Percentiles rank a stretch among this genome's conserved stretches.
Evolutionary conservation across 2,113 vertebrate species (phyloP).

Genomic region (Probosciger aterrimus): DNA sequence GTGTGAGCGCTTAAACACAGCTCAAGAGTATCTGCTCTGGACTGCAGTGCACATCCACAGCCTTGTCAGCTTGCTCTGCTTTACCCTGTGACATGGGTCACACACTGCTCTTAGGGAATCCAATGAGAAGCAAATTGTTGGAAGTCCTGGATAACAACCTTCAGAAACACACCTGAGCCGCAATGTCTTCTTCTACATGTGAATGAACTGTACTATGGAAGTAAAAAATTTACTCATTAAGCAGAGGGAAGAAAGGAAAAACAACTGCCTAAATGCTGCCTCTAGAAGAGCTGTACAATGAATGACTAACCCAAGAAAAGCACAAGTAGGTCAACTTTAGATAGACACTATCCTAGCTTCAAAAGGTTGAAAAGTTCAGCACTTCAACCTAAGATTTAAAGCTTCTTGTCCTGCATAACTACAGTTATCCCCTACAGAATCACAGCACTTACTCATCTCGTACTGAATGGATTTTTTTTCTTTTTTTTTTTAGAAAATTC

Average conservation of each 20-base stretch:
- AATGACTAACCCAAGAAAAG: background rate
- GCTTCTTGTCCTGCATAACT: background rate
- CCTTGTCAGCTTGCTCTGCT: background rate
- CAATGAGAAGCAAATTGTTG: background rate
- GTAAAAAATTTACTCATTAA: background rate
- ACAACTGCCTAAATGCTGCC: background rate
- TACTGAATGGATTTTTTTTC: background rate
- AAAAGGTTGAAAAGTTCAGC: background rate
- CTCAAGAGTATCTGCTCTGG: background rate
- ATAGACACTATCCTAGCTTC: background rate
- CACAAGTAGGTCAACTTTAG: background rate
- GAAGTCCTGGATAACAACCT: background rate
- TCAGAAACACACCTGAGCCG: background rate
- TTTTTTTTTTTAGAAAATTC: background rate
- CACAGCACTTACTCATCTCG: background rate
- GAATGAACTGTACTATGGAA: background rate
- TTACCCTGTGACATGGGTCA: background rate
- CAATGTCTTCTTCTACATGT: background rate
- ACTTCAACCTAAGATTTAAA: background rate
- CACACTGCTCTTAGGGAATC: background rate
- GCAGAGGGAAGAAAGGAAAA: background rate
- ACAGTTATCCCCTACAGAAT: background rate
- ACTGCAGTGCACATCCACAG: background rate
- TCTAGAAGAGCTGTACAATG: background rate
- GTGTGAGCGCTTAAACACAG: background rate